Base-by-base conservation (phyloP, 2,113 vertebrate genomes). In the Salvelinus fontinalis region DNA sequence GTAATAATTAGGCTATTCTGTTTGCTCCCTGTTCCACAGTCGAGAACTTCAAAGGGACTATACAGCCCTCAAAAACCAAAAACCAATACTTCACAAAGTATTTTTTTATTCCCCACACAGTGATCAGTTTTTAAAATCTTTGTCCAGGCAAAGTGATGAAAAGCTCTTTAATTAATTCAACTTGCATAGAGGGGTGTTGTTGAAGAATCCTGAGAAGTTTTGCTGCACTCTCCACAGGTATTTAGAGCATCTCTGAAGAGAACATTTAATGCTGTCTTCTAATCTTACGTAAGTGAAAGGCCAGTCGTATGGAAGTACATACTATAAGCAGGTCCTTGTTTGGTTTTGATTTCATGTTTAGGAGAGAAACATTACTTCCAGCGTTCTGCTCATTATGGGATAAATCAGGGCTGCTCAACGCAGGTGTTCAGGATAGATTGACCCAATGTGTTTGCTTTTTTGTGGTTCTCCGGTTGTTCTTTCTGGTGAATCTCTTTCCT, bases 271-370 rank as follows among this genome's bases (percentile, higher is more conserved):
- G 18, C 14, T 20, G 26, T 20, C 29, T 68, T 31, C 20, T 16
- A 67, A 34, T 39, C 27, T 68, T 31, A 18, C 5, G 2, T 20
- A 67, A 31, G 14, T 16, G 12, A 12, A 39, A 8, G 66, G 31
- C 12, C 16, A 18, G 16, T 5, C 5, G 27, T 20, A 44, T 44
- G 9, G 9, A 44, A 9, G 39, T 11, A 44, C 39, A 13, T 26
- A 68, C 67, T 68, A 39, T 31, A 68, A 39, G 31, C 27, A 67
- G 14, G 27, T 9, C 14, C 31, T 67, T 67, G 66, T 68, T 39
- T 12, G 67, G 67, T 68, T 68, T 68, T 68, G 29, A 68, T 68
- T 18, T 39, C 9, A 68, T 68, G 6, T 67, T 68, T 39, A 68
- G 18, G 27, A 14, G 27, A 31, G 27, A 67, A 14, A 27, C 24